Evolutionary conservation across 2,888 invertebrate genomes (phyloP).

Genomic region (Ariolimax columbianus): DNA sequence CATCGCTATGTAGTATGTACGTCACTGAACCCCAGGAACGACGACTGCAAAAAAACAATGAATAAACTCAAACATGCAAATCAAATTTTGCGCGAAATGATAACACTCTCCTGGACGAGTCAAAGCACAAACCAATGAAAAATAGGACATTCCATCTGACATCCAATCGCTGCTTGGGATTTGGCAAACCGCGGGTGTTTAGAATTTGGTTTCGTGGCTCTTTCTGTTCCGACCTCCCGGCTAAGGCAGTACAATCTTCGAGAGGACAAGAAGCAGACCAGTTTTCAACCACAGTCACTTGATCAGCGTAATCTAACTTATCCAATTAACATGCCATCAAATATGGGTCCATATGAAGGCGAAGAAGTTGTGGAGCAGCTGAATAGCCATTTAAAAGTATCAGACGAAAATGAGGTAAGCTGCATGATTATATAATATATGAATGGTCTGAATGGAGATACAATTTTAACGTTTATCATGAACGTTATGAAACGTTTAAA

Average conservation of each 20-base stretch:
- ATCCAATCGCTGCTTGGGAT: slow-evolving; percentile 40
- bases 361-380: neutral
- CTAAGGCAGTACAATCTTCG: too few relatives aligned
- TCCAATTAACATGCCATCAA: slow-evolving; percentile 19
- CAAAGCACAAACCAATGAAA: slow-evolving; percentile 7
- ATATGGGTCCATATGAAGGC: neutral
- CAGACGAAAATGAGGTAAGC: slow-evolving; percentile 72
- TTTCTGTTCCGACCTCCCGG: neutral
- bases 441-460: too few relatives aligned
- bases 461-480: too few relatives aligned
- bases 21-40: too few relatives aligned
- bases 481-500: too few relatives aligned
- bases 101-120: neutral
- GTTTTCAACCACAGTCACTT: too few relatives aligned
- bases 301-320: too few relatives aligned
- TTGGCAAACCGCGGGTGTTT: slow-evolving; percentile 54
- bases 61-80: too few relatives aligned
- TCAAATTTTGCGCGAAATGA: slow-evolving; percentile 21
- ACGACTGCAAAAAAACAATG: too few relatives aligned
- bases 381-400: slow-evolving; percentile 61
- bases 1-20: too few relatives aligned
- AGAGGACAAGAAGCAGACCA: too few relatives aligned
- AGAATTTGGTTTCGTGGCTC: slow-evolving; percentile 56
- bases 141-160: neutral
- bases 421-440: too few relatives aligned